Evolutionary conservation across 2,797 vertebrate species (phyloP).

Genomic region (Vireo griseus): DNA sequence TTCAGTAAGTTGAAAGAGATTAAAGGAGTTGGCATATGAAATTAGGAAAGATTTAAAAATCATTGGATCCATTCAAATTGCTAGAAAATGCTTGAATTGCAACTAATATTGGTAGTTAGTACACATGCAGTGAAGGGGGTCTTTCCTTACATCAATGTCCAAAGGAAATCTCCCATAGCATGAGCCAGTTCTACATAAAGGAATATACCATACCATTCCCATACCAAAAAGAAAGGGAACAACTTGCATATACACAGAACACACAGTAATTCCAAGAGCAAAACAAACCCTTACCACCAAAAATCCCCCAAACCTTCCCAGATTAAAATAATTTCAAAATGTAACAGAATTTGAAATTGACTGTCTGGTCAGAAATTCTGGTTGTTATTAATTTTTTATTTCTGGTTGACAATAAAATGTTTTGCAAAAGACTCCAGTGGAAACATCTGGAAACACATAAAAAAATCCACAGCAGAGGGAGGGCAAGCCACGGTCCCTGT

Average conservation of each 20-base stretch:
- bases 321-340: conserved; percentile 66
- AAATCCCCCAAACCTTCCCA: conserved; percentile 53
- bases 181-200: neutral
- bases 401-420: conserved; percentile 18
- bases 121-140: neutral
- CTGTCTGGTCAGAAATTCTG: conserved; percentile 52
- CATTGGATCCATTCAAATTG: conserved; percentile 18
- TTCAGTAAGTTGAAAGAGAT: conserved; percentile 67
- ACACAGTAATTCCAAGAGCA: neutral
- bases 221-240: neutral
- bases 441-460: conserved; percentile 14
- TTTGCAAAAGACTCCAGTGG: conserved; percentile 28
- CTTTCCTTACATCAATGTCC: neutral
- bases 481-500: neutral
- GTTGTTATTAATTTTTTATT: conserved; percentile 54
- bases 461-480: neutral
- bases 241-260: neutral
- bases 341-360: conserved; percentile 59
- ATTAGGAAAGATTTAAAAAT: conserved; percentile 65
- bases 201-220: too few relatives aligned
- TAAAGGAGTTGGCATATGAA: conserved; percentile 62
- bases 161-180: neutral
- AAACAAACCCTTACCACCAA: conserved; percentile 26
- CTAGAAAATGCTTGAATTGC: neutral
- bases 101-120: neutral